Base-by-base conservation (phyloP, 2,888 invertebrate species). In the Drosophila mimetica region DNA sequence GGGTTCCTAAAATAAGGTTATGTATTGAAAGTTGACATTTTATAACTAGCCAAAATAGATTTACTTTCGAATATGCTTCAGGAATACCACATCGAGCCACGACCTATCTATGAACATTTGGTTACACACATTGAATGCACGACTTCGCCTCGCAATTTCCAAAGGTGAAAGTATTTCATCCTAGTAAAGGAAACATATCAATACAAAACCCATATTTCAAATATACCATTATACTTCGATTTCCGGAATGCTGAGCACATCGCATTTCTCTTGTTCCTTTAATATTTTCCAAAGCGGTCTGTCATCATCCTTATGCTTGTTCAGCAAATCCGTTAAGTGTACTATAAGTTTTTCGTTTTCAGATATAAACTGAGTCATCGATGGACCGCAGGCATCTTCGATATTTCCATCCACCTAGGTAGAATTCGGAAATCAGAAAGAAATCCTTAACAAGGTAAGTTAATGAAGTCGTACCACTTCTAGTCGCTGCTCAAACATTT, bases 201-300 rank as follows among this genome's bases (percentile, higher is more conserved):
- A 9, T 11, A 11, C 14, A 14, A 4, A 1, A 9, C 2, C 2
- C 2, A 13, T 22, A 30, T 30, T 13, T 36, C 9, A n/a, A 7
- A 8, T 6, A 4, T 0, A 14, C 2, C 3, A 11, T 28, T 28
- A n/a, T 42, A 58, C 90, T 82, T 91, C 79, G 8, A 75, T 82
- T 30, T 89, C 88, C 0, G 88, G 77, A 41, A 89, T 71, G 57
- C 90, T 91, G 0, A 89, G 59, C 5, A 89, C 81, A 74, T 90
- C 90, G 55, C 90, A 90, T 74, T 89, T 82, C 1, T 67, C 77
- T 39, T 84, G 74, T 13, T 88, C 91, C n/a, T 75, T 84, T 5
- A 90, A 30, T 28, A 85, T 84, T 66, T 89, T 91, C 90, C 90
- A 91, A 9, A 88, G 60, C 0, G 90, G 89, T 1, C 89, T 78